Conservation (phyloP, 2,888 invertebrate genomes). For the Trissolcus brochymenae region DNA sequence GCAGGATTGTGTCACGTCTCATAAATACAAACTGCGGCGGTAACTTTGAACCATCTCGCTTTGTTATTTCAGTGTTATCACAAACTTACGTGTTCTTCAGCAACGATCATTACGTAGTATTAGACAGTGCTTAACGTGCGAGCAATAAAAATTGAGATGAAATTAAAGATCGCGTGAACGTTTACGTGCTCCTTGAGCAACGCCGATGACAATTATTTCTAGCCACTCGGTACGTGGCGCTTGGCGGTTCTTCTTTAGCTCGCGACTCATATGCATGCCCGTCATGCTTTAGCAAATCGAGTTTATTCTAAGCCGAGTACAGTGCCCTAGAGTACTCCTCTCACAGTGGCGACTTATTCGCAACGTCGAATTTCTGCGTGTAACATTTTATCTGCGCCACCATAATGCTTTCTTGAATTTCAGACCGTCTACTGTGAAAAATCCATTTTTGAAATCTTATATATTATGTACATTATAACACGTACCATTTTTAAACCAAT, state of each 20-base stretch:
- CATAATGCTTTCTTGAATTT: conserved; percentile 27
- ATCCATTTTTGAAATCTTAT: background rate
- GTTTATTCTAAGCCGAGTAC: conserved; percentile 57
- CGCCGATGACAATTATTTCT: conserved; percentile 72
- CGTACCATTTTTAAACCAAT: too few relatives aligned
- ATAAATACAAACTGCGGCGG: conserved; percentile 24
- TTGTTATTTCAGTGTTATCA: conserved; percentile 12
- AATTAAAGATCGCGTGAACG: conserved; percentile 21
- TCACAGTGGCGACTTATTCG: conserved; percentile 15
- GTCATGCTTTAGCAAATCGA: conserved; percentile 62
- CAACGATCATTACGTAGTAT: conserved; percentile 34
- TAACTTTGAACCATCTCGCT: conserved; percentile 32
- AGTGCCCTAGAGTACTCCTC: conserved; percentile 47
- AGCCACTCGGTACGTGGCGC: conserved; percentile 72
- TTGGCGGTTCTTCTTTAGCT: conserved; percentile 71
- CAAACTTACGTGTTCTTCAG: conserved; percentile 35
- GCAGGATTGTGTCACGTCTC: conserved; percentile 28
- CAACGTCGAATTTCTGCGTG: conserved; percentile 28
- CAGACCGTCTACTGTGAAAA: conserved; percentile 8
- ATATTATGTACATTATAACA: too few relatives aligned
- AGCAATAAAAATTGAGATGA: conserved; percentile 13
- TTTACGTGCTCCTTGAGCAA: conserved; percentile 26
- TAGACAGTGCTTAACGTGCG: conserved; percentile 24
- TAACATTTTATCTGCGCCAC: conserved; percentile 26
- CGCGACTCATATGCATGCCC: conserved; percentile 70